Conservation (phyloP, 2,797 vertebrate genomes). For the Sciurus vulgaris region DNA sequence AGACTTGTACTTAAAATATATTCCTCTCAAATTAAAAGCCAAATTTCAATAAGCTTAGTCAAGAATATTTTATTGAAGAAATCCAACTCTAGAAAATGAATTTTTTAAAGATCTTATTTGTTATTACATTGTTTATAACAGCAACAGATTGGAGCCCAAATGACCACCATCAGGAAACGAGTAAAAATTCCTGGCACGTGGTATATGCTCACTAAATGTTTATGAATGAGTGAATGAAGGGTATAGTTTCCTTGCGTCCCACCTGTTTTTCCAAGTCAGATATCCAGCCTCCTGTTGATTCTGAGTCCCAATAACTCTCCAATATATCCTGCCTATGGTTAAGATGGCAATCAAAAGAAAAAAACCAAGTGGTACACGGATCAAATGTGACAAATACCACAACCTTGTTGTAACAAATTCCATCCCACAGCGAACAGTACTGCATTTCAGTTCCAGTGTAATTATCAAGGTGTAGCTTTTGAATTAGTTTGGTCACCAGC, state of each 20-base stretch:
- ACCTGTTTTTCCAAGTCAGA: not conserved
- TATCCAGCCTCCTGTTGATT: not conserved
- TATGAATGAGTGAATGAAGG: not conserved
- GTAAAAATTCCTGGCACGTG: not conserved
- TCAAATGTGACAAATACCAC: not conserved
- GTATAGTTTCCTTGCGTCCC: not conserved
- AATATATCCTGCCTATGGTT: not conserved
- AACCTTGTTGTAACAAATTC: not conserved
- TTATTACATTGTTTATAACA: not conserved
- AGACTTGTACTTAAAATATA: not conserved
- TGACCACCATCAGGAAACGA: not conserved
- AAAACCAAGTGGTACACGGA: not conserved
- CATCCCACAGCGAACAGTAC: not conserved
- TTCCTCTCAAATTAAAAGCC: not conserved
- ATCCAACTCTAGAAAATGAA: not conserved
- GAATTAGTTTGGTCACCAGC: not conserved
- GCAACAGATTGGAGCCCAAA: not conserved
- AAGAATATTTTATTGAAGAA: not conserved
- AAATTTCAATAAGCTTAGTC: not conserved
- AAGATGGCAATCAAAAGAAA: not conserved
- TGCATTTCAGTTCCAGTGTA: conserved; percentile 6
- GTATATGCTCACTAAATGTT: not conserved
- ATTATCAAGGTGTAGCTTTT: not conserved
- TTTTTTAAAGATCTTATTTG: not conserved
- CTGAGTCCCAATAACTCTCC: not conserved